Percentiles rank a stretch among this genome's conserved stretches.
Evolutionary conservation across 2,888 invertebrate genomes (phyloP).

Genomic region (Acrobasis consociella): DNA sequence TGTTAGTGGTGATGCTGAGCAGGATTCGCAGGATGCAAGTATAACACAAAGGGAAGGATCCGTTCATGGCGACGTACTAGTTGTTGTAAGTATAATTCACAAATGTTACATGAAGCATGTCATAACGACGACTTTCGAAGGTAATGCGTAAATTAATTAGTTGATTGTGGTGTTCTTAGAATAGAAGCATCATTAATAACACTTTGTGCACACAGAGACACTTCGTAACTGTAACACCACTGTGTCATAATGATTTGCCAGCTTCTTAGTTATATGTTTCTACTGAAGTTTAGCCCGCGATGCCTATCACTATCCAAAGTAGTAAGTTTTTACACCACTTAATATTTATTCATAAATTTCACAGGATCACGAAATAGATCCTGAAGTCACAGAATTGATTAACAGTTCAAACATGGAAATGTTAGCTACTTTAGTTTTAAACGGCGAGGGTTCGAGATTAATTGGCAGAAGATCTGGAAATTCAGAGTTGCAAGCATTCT

Average conservation of each 20-base stretch:
- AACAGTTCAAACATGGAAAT: conserved; percentile 93
- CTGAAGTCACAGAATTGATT: conserved; percentile 86
- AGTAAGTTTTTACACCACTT: background rate
- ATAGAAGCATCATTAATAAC: conserved; percentile 70
- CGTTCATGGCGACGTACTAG: conserved; percentile 64
- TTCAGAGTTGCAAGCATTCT: conserved; percentile 92
- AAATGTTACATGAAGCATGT: conserved; percentile 55
- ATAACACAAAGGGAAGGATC: conserved; percentile 64
- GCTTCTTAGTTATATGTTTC: conserved; percentile 72
- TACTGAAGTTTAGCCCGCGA: conserved; percentile 54
- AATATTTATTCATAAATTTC: conserved; percentile 33
- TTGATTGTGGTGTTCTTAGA: conserved; percentile 77
- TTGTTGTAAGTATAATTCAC: conserved; percentile 73
- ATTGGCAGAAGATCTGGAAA: conserved; percentile 87
- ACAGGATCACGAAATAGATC: conserved; percentile 82
- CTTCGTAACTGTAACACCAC: conserved; percentile 60
- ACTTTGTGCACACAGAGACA: conserved; percentile 72
- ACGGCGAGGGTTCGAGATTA: conserved; percentile 92
- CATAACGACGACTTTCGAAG: conserved; percentile 58
- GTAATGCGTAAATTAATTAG: conserved; percentile 68
- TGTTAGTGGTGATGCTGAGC: conserved; percentile 72
- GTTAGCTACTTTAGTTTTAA: conserved; percentile 93
- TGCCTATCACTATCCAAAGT: conserved; percentile 27
- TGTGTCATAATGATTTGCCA: conserved; percentile 75
- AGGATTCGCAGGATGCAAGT: conserved; percentile 78